These are phyloP conservation scores for Penaeus japonicus DNA, from an alignment of 1,140 invertebrate genomes.

Conservation along the genomic window DNA sequence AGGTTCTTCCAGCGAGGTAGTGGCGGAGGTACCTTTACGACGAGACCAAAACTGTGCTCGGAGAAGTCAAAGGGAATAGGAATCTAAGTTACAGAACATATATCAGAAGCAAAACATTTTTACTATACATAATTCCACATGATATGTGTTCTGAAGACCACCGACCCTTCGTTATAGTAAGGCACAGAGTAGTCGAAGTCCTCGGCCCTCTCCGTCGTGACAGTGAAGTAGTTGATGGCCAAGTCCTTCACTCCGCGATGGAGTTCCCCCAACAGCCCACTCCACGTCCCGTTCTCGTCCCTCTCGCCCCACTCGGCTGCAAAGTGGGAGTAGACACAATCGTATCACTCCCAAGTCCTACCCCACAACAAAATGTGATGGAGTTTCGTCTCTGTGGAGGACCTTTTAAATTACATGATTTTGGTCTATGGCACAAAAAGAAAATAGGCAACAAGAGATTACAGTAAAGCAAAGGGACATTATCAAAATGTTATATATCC, in stretches of 20 bases:
- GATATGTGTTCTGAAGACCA: not conserved
- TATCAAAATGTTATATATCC: no score
- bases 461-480: no score
- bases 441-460: no score
- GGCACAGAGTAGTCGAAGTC: conserved; percentile 27
- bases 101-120: not conserved
- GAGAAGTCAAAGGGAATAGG: no score
- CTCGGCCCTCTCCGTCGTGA: conserved; percentile 11
- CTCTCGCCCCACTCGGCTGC: conserved; percentile 25
- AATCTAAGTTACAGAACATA: not conserved
- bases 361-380: no score
- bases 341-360: not conserved
- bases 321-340: not conserved
- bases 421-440: no score
- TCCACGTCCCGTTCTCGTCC: conserved; percentile 11
- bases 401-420: no score
- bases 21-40: no score
- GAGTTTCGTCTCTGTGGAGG: no score
- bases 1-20: no score
- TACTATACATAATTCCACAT: no score
- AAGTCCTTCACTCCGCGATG: conserved; percentile 11
- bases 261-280: not conserved
- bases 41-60: no score
- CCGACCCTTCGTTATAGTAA: conserved; percentile 29
- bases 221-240: conserved; percentile 42